phyloP scores from a whole-genome alignment of 2,888 invertebrate genomes.

The Biston betularia region DNA sequence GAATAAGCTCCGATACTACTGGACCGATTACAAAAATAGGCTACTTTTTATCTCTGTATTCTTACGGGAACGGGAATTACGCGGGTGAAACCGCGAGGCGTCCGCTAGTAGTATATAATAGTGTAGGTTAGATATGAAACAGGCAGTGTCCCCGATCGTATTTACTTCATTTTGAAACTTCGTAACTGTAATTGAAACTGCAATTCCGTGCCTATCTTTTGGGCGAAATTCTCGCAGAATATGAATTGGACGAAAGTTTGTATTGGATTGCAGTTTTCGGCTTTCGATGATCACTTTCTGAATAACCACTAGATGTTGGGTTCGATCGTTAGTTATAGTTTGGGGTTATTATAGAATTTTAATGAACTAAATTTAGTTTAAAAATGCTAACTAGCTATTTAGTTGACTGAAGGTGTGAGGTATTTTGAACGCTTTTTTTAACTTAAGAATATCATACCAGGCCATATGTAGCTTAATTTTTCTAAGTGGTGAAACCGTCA shows the following conservation, averaged over 20 bases:
- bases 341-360: background rate
- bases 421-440: too few species aligned
- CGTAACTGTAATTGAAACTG: slow-evolving; percentile 41
- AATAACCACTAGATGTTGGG: slow-evolving; percentile 9
- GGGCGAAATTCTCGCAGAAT: slow-evolving; percentile 27
- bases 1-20: too few species aligned
- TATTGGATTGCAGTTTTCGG: slow-evolving; percentile 23
- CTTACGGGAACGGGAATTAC: too few species aligned
- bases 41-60: too few species aligned
- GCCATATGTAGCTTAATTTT: too few species aligned
- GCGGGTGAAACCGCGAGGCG: too few species aligned
- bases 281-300: slow-evolving; percentile 28
- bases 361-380: background rate
- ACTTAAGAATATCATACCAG: too few species aligned
- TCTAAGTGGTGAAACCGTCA: too few species aligned
- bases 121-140: slow-evolving; percentile 7
- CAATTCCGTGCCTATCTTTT: slow-evolving; percentile 40
- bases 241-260: slow-evolving; percentile 35
- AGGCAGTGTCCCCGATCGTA: slow-evolving; percentile 36
- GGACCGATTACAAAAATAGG: too few species aligned
- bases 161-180: slow-evolving; percentile 42
- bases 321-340: background rate
- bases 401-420: too few species aligned
- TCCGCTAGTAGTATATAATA: too few species aligned
- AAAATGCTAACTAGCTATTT: too few species aligned